phyloP scores from a whole-genome alignment of 1,140 invertebrate species.

The Thaumetopoea pityocampa region DNA sequence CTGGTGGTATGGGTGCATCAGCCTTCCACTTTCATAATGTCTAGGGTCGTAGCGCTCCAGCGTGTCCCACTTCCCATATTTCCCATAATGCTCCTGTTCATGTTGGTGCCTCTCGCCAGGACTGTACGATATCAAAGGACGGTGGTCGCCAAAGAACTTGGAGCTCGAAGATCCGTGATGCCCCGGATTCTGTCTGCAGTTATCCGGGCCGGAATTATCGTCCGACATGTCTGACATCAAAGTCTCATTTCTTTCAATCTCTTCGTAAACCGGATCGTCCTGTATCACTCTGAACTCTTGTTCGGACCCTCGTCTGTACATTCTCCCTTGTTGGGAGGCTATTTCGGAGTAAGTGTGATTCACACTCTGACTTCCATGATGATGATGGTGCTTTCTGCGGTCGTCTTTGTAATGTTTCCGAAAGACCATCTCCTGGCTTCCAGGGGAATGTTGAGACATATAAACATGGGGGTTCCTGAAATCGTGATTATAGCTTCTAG shows the following conservation, averaged over 20 bases:
- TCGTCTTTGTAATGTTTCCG: conserved; percentile 69
- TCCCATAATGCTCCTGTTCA: conserved; percentile 75
- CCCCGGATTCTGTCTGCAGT: conserved; percentile 75
- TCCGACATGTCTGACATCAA: conserved; percentile 88
- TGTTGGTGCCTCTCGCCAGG: conserved; percentile 75
- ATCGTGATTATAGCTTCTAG: conserved; percentile 78
- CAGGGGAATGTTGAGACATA: conserved; percentile 70
- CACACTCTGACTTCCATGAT: conserved; percentile 56
- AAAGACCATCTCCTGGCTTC: conserved; percentile 68
- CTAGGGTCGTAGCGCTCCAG: conserved; percentile 74
- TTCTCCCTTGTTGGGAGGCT: conserved; percentile 62
- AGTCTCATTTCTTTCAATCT: conserved; percentile 85
- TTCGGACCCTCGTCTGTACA: conserved; percentile 68
- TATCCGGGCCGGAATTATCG: conserved; percentile 86
- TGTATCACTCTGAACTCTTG: conserved; percentile 72
- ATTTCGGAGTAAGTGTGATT: conserved; percentile 81
- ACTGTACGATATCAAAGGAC: conserved; percentile 84
- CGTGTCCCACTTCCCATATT: conserved; percentile 78
- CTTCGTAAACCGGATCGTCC: conserved; percentile 89
- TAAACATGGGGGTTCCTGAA: conserved; percentile 73
- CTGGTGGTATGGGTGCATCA: conserved; percentile 66
- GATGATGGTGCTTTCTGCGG: conserved; percentile 61
- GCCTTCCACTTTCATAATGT: conserved; percentile 64
- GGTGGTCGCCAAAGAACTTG: conserved; percentile 87
- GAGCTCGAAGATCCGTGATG: conserved; percentile 77